Evolutionary conservation across 2,797 vertebrate genomes (phyloP), one percentile per base, ranked within the genome.

Genomic region (Columba guinea): DNA sequence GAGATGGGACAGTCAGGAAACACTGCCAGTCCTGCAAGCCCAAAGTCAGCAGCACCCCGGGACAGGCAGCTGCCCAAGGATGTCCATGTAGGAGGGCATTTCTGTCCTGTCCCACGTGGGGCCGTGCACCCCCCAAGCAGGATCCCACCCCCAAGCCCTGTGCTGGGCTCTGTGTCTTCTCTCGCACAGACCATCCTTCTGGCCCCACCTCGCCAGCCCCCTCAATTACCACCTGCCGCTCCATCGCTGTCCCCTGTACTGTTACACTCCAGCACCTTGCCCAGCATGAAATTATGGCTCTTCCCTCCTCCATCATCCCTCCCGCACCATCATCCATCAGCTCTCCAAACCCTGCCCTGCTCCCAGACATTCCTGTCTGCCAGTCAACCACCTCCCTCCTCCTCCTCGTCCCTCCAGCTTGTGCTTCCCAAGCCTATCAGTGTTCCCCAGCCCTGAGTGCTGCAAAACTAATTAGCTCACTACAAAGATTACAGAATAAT

Each of bases 401-500:
- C 73, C 78, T 68, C 59, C 44, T 23, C 51, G 4, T 82, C 56
- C 30, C 64, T 65, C 59, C 58, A 62, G 80, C 69, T 69, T 35
- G 53, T 79, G 92, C 81, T 94, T 94, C 76, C 93, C 71, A 70
- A 68, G 86, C 84, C 94, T 92, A 81, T 68, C 78, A 87, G 91
- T 60, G 95, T 69, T 94, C 76, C 85, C 92, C 94, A 92, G 95
- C 77, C 91, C 75, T 56, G 83, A 93, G 84, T 94, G 84, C 90
- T 84, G 67, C 11, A 1, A 91, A 96, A 92, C 92, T 96, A 97
- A 97, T 97, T 96, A 97, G 87, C 89, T 93, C 49, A 19, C 84
- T 93, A 91, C 90, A 95, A 96, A 96, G 93, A 91, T 0, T 69
- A 92, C 88, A 89, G 81, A 95, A 95, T 97, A 97, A 97, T 97